Evolutionary conservation across 2,888 invertebrate genomes (phyloP).

Genomic region (Drosophila imparisetae): DNA sequence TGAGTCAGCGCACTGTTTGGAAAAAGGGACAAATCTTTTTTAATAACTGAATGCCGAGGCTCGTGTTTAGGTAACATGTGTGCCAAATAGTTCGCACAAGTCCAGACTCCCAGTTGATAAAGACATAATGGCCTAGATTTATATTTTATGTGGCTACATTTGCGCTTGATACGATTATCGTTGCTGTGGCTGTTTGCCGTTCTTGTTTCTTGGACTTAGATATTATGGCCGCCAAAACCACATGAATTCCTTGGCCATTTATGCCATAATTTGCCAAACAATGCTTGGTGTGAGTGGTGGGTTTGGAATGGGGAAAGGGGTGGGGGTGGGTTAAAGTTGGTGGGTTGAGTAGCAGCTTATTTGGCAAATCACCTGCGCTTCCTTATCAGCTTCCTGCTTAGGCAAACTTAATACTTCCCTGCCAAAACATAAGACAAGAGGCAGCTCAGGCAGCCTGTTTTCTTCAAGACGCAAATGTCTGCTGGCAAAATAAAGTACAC

Average conservation of each 20-base stretch:
- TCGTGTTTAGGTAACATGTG: slow-evolving; percentile 66
- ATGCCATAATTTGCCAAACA: slow-evolving; percentile 66
- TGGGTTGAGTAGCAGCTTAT: slow-evolving; percentile 49
- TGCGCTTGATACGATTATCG: slow-evolving; percentile 68
- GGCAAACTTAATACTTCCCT: slow-evolving; percentile 76
- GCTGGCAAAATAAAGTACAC: slow-evolving; percentile 58
- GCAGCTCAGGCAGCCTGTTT: slow-evolving; percentile 44
- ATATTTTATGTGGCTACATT: slow-evolving; percentile 72
- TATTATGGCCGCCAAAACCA: slow-evolving; percentile 26
- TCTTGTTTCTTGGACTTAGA: neutral
- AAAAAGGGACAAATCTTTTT: slow-evolving; percentile 74
- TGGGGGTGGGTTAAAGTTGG: neutral
- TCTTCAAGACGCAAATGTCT: slow-evolving; percentile 60
- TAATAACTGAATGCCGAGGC: slow-evolving; percentile 64
- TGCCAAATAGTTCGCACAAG: slow-evolving; percentile 72
- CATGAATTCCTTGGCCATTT: slow-evolving; percentile 63
- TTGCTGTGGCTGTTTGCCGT: slow-evolving; percentile 12
- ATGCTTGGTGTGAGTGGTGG: slow-evolving; percentile 6
- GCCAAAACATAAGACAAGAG: slow-evolving; percentile 57
- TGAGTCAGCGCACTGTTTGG: slow-evolving; percentile 27
- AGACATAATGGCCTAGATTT: slow-evolving; percentile 78
- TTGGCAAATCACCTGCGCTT: slow-evolving; percentile 82
- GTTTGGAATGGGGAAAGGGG: neutral
- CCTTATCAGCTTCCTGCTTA: slow-evolving; percentile 78
- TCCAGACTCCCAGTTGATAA: slow-evolving; percentile 71